Evolutionary conservation across 2,113 vertebrate species (phyloP).

Genomic region (Microcebus ravelobensis): DNA sequence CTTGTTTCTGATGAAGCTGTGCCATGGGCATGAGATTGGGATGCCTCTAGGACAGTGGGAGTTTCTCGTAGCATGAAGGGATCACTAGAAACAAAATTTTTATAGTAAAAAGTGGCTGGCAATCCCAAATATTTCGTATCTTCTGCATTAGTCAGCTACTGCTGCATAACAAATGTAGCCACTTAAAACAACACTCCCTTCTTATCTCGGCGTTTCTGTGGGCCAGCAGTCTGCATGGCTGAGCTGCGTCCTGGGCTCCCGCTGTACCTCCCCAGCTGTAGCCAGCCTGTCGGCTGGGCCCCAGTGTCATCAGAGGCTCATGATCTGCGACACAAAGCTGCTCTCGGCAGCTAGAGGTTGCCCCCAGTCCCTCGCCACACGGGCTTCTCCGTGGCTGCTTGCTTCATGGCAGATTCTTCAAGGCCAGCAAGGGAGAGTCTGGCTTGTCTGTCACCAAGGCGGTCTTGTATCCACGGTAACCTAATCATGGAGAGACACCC

Average conservation of each 20-base stretch:
- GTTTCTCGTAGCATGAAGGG: not conserved
- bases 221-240: not conserved
- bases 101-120: not conserved
- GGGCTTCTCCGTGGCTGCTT: not conserved
- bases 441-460: not conserved
- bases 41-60: not conserved
- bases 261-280: not conserved
- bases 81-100: not conserved
- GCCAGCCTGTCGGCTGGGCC: not conserved
- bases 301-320: not conserved
- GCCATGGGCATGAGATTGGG: not conserved
- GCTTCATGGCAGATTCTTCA: not conserved
- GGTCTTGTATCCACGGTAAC: not conserved
- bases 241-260: no score
- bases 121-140: not conserved
- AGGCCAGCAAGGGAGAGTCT: not conserved
- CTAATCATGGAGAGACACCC: not conserved
- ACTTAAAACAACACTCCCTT: not conserved
- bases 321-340: not conserved
- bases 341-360: not conserved
- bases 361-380: rapidly evolving
- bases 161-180: not conserved
- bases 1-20: no score
- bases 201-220: not conserved
- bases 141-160: not conserved